These are phyloP conservation scores for Argyresthia goedartella DNA, from an alignment of 2,888 invertebrate species.

Conservation along the genomic window DNA sequence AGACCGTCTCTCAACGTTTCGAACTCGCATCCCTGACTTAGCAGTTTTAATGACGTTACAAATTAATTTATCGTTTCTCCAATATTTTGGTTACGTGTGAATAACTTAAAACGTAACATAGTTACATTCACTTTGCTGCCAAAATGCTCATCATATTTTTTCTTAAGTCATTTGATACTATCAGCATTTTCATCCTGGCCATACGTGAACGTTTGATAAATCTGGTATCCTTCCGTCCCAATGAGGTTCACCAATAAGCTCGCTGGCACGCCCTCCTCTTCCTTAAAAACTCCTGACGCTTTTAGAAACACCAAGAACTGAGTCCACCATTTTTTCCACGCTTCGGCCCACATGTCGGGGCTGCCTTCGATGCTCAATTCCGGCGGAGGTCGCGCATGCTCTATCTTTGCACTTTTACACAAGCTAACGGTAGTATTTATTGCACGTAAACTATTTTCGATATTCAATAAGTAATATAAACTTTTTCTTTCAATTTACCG, in stretches of 20 bases:
- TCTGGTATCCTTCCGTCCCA: conserved; percentile 15
- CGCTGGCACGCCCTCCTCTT: conserved; percentile 9
- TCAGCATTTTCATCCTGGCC: conserved; percentile 8
- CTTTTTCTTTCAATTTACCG: not conserved
- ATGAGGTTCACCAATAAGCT: conserved; percentile 17
- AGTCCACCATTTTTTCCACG: conserved; percentile 6
- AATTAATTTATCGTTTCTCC: conserved; percentile 16
- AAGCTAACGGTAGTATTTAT: not conserved
- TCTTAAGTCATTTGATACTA: conserved; percentile 8
- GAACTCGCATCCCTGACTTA: conserved; percentile 15
- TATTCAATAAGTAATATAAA: not conserved
- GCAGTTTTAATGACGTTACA: conserved; percentile 14
- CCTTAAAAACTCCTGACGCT: conserved; percentile 7
- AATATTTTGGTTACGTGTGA: conserved; percentile 13
- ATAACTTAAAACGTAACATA: conserved; percentile 14
- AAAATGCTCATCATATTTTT: conserved; percentile 15
- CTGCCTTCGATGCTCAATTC: conserved; percentile 7
- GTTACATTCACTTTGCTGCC: conserved; percentile 14
- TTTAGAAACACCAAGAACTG: conserved; percentile 7
- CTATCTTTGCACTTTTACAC: not conserved
- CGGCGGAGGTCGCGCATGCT: conserved; percentile 8
- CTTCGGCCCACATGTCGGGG: conserved; percentile 5
- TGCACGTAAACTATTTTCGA: not conserved
- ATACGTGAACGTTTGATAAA: conserved; percentile 14
- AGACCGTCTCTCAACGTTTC: conserved; percentile 11